Evolutionary conservation across 2,888 invertebrate species (phyloP).

Genomic region (Torymus auratus): DNA sequence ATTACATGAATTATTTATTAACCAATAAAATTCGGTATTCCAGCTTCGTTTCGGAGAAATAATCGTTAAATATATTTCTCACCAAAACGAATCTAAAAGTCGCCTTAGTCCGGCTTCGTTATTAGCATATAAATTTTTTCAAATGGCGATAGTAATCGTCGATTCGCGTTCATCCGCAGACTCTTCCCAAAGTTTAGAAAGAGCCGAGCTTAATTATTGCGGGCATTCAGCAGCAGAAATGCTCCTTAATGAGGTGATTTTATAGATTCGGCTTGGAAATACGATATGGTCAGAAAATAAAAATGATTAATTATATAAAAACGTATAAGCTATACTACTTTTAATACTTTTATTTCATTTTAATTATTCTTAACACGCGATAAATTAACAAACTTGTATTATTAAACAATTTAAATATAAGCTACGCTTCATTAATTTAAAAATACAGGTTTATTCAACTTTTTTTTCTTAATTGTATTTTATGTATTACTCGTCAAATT

Average conservation of each 20-base stretch:
- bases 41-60: no score
- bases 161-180: constrained; percentile 14
- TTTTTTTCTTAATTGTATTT: no score
- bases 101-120: constrained; percentile 12
- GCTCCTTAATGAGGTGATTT: constrained; percentile 69
- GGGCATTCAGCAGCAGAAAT: constrained; percentile 16
- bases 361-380: no score
- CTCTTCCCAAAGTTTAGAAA: constrained; percentile 14
- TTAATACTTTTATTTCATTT: neutral
- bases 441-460: no score
- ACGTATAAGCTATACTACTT: constrained; percentile 4
- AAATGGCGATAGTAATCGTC: constrained; percentile 26
- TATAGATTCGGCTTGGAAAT: constrained; percentile 62
- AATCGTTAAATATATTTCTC: no score
- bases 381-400: no score
- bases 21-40: constrained; percentile 1
- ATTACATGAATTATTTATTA: constrained; percentile 51
- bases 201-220: constrained; percentile 33
- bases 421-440: no score
- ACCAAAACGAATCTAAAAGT: neutral
- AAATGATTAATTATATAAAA: constrained; percentile 66
- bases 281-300: constrained; percentile 60
- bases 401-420: no score
- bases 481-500: no score
- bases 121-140: constrained; percentile 32